Percentiles rank a stretch among this genome's conserved stretches.
phyloP scores from a whole-genome alignment of 1,140 invertebrate species.

The Tetraneura akinire region DNA sequence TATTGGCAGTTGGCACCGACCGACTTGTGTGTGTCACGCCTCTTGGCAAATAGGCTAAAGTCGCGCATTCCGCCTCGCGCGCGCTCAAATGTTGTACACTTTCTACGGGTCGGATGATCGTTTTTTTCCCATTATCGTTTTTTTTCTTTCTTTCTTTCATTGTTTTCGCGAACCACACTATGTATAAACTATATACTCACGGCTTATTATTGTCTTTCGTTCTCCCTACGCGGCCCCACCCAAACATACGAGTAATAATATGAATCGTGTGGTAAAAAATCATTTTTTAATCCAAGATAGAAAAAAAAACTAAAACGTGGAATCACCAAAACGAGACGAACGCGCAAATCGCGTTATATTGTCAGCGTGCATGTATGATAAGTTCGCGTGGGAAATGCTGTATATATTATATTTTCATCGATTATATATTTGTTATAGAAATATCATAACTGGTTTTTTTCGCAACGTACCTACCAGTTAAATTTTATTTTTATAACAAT shows the following conservation, averaged over 20 bases:
- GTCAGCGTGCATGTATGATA: neutral
- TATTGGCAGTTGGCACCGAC: slow-evolving; percentile 34
- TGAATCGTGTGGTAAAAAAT: neutral
- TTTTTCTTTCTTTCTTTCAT: slow-evolving; percentile 11
- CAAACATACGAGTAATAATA: no score
- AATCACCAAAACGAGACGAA: neutral
- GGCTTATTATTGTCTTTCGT: neutral
- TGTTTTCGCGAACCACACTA: slow-evolving; percentile 14
- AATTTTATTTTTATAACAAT: neutral
- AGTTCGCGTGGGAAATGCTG: slow-evolving; percentile 9
- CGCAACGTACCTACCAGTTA: neutral
- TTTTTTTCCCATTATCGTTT: slow-evolving; percentile 23
- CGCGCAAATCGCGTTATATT: neutral
- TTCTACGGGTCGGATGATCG: slow-evolving; percentile 36
- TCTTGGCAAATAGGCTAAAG: slow-evolving; percentile 50
- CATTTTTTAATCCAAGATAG: slow-evolving; percentile 29
- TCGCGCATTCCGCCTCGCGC: slow-evolving; percentile 29
- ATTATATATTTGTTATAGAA: neutral
- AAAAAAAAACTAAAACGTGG: neutral
- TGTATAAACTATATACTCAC: neutral
- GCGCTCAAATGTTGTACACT: slow-evolving; percentile 16
- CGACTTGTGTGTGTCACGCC: slow-evolving; percentile 46
- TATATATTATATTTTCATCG: neutral
- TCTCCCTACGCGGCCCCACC: neutral
- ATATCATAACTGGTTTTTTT: slow-evolving; percentile 6